Evolutionary conservation across 2,888 invertebrate genomes (phyloP).

Genomic region (Aricia artaxerxes): DNA sequence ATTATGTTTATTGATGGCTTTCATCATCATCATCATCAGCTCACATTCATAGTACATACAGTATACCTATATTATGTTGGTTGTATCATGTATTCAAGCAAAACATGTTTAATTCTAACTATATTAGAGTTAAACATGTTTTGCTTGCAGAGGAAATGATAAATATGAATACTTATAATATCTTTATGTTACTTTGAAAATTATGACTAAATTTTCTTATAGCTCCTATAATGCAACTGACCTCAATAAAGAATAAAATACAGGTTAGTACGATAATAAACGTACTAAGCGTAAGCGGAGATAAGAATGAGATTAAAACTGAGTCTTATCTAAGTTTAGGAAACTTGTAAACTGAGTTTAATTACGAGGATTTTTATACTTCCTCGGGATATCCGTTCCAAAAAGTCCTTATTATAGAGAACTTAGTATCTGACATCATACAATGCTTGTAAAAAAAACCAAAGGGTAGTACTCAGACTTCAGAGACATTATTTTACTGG

Average conservation of each 20-base stretch:
- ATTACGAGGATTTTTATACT: background rate
- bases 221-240: background rate
- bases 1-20: slow-evolving; percentile 10
- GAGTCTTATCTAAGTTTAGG: slow-evolving; percentile 7
- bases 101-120: too few species aligned
- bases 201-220: background rate
- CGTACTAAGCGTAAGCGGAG: background rate
- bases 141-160: too few species aligned
- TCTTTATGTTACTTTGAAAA: background rate
- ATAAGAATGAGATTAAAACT: slow-evolving; percentile 3
- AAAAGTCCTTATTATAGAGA: background rate
- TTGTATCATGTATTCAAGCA: too few species aligned
- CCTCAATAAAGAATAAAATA: background rate
- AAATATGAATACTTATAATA: background rate
- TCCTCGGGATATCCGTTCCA: background rate
- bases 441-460: background rate
- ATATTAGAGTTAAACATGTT: too few species aligned
- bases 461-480: too few species aligned
- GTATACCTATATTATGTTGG: background rate
- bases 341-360: background rate
- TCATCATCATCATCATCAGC: slow-evolving; percentile 14
- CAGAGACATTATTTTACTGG: background rate
- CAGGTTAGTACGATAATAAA: background rate
- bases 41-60: background rate
- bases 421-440: background rate